Base-by-base conservation (phyloP, 2,888 invertebrate species). In the Drosophila formosana region DNA sequence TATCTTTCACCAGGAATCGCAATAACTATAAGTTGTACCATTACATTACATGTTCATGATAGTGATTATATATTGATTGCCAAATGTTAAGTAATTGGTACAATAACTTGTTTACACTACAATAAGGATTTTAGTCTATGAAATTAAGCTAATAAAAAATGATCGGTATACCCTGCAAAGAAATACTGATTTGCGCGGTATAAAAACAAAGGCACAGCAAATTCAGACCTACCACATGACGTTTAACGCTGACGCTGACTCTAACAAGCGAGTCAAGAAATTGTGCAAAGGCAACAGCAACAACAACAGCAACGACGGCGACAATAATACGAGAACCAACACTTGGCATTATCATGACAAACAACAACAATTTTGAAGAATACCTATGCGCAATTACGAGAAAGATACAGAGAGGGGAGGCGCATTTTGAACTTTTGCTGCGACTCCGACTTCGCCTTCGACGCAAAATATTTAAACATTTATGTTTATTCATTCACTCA, bases 211-310 rank as follows among this genome's bases (percentile, higher is more conserved):
- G n/a, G 28, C 13, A 65, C 43, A 37, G 53, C 32, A 49, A 56
- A 37, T 37, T 75, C 23, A 66, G 74, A 84, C 70, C 82, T 73
- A 78, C 77, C 85, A 67, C 71, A 82, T 82, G 67, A 69, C 68
- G 57, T 68, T 80, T 65, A 50, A 55, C 60, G 67, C 56, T 64
- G 58, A 57, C 47, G 53, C 61, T 37, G 49, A 46, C 39, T 23
- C 37, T 32, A 45, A 18, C 39, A 30, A 32, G n/a, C 32, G 30
- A 8, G 55, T 77, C 71, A 67, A 76, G 63, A 69, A 73, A 61
- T 61, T 58, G 56, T 66, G 65, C 61, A 70, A 75, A 66, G 37
- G 37, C 34, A 52, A 32, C 58, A 5, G 25, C 46, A 57, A 39
- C 18, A 57, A 46, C 32, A 30, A 8, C 30, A 7, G 1, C 34